phyloP scores from a whole-genome alignment of 2,113 vertebrate genomes.

The Acrocephalus kingi region DNA sequence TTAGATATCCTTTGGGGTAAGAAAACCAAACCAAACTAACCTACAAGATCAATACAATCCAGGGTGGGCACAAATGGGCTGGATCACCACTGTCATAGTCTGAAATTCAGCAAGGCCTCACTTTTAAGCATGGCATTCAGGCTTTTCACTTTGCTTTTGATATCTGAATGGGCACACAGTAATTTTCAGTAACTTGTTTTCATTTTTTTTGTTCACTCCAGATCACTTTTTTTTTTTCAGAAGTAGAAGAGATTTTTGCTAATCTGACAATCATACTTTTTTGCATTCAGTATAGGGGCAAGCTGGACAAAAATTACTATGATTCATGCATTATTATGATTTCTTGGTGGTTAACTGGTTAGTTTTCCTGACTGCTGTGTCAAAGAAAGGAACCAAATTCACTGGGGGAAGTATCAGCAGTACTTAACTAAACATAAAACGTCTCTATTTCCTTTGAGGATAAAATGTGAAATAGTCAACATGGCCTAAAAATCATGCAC shows the following conservation, averaged over 20 bases:
- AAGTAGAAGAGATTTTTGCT: not conserved
- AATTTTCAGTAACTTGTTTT: not conserved
- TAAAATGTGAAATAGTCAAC: conserved; percentile 3
- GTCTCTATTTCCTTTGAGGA: not conserved
- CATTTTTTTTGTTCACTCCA: not conserved
- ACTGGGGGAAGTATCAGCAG: not conserved
- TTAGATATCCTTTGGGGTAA: not conserved
- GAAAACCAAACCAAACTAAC: not conserved
- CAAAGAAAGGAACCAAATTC: not conserved
- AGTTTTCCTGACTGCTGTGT: not conserved
- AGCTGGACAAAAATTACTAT: not conserved
- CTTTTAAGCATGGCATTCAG: not conserved
- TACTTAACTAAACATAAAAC: not conserved
- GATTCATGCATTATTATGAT: not conserved
- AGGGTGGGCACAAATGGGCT: not conserved
- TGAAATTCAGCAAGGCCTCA: not conserved
- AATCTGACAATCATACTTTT: not conserved
- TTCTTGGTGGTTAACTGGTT: not conserved
- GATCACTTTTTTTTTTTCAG: not conserved
- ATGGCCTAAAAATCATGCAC: not conserved
- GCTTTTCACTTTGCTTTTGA: not conserved
- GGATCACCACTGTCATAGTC: not conserved
- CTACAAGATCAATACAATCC: not conserved
- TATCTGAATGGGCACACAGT: not conserved
- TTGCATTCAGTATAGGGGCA: not conserved